Conservation (phyloP, 1,140 invertebrate genomes). For the Oncopodura yosiiana region DNA sequence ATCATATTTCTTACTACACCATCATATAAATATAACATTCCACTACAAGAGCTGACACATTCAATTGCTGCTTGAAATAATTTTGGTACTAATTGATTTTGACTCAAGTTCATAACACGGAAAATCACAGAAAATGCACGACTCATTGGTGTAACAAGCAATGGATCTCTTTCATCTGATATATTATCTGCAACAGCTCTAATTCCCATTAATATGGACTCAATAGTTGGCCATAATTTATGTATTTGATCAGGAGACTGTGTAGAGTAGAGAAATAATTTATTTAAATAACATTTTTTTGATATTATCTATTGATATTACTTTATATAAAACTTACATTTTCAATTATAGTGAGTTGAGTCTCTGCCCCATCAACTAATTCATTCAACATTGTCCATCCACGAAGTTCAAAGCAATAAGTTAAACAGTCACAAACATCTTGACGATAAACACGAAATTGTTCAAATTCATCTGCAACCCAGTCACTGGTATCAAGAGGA, state of each 20-base stretch:
- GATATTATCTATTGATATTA: too few relatives aligned
- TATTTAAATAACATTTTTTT: too few relatives aligned
- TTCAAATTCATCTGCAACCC: constrained; percentile 32
- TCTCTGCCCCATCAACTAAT: constrained; percentile 23
- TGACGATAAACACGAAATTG: constrained; percentile 33
- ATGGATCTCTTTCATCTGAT: constrained; percentile 29
- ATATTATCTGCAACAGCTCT: constrained; percentile 32
- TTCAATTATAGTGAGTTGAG: constrained; percentile 16
- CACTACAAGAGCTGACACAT: constrained; percentile 33
- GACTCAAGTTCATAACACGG: constrained; percentile 28
- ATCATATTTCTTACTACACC: not conserved
- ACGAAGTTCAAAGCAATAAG: constrained; percentile 32
- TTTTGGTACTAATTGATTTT: constrained; percentile 16
- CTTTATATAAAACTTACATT: too few relatives aligned
- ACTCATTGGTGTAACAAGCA: constrained; percentile 29
- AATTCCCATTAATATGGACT: constrained; percentile 12
- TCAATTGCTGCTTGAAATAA: constrained; percentile 32
- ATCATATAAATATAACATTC: not conserved
- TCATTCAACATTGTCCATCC: constrained; percentile 33
- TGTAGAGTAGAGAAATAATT: too few relatives aligned
- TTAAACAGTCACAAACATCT: constrained; percentile 33
- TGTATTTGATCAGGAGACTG: constrained; percentile 11
- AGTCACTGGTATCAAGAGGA: constrained; percentile 20
- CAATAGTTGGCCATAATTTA: not conserved
- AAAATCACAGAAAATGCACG: constrained; percentile 30